Conservation (phyloP, 2,797 vertebrate genomes). For the Podargus strigoides region DNA sequence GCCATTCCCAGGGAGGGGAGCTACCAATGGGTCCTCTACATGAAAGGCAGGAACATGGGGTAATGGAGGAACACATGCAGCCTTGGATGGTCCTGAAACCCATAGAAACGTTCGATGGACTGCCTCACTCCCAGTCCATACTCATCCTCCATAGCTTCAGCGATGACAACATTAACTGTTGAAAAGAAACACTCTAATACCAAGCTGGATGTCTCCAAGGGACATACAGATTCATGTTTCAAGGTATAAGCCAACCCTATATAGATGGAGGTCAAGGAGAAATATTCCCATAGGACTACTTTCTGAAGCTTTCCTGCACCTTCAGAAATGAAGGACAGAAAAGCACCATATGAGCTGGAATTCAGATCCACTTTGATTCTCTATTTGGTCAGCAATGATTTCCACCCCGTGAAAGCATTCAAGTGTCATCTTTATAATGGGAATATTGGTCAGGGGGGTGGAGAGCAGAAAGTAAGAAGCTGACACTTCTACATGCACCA, state of each 20-base stretch:
- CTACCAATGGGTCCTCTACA: accelerated
- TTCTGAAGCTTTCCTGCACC: neutral
- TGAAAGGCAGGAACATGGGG: neutral
- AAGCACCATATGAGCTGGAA: neutral
- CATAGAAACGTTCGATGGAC: neutral
- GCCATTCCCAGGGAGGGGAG: neutral
- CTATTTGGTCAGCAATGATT: neutral
- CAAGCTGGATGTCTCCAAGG: neutral
- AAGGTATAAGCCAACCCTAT: neutral
- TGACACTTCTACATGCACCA: conserved; percentile 51
- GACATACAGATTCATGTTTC: neutral
- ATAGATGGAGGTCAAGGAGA: neutral
- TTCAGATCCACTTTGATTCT: neutral
- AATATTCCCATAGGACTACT: neutral
- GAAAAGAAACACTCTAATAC: neutral
- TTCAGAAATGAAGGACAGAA: neutral
- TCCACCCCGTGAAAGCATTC: neutral
- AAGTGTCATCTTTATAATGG: conserved; percentile 35
- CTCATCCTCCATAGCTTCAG: neutral
- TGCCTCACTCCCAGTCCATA: neutral
- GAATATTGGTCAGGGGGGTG: conserved; percentile 38
- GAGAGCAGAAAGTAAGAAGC: neutral
- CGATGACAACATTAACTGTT: neutral
- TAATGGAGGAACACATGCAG: accelerated
- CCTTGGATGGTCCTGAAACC: neutral